A percentile compares a stretch with the other conserved stretches of the same genome.
Conservation (phyloP, 2,797 vertebrate species). For the Neosilurus mollespiculum region DNA sequence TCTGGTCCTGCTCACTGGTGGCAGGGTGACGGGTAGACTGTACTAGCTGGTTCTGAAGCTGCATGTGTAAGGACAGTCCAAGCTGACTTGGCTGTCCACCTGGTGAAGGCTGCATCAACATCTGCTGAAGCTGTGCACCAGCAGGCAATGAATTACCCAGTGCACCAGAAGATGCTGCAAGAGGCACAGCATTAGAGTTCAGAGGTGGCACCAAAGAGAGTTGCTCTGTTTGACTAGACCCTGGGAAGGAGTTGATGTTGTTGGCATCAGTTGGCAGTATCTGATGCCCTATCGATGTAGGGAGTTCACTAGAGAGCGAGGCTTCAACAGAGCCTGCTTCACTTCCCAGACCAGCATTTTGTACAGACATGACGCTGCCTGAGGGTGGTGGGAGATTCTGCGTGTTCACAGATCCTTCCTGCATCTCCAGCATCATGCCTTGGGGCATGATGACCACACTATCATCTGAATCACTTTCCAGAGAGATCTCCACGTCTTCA, state of each 20-base stretch:
- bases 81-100: slow-evolving; percentile 54
- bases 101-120: slow-evolving; percentile 71
- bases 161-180: slow-evolving; percentile 56
- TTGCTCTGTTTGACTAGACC: slow-evolving; percentile 65
- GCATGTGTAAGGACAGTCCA: slow-evolving; percentile 54
- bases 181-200: slow-evolving; percentile 58
- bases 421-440: slow-evolving; percentile 70
- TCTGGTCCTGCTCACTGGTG: slow-evolving; percentile 68
- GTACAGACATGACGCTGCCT: slow-evolving; percentile 35
- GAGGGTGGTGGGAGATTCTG: slow-evolving; percentile 57
- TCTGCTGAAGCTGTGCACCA: slow-evolving; percentile 74
- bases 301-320: slow-evolving; percentile 61
- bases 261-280: slow-evolving; percentile 55
- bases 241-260: slow-evolving; percentile 69
- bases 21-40: slow-evolving; percentile 62
- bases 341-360: slow-evolving; percentile 49
- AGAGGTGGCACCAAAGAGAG: slow-evolving; percentile 72
- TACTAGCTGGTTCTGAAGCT: slow-evolving; percentile 57
- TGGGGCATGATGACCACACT: slow-evolving; percentile 91
- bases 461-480: slow-evolving; percentile 89
- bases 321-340: slow-evolving; percentile 60
- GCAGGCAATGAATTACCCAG: slow-evolving; percentile 58
- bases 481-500: slow-evolving; percentile 87
- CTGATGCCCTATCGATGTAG: slow-evolving; percentile 60
- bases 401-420: slow-evolving; percentile 56